These are phyloP conservation scores for Styela clava DNA, from an alignment of 23 tunicate genomes.

Conservation along the genomic window DNA sequence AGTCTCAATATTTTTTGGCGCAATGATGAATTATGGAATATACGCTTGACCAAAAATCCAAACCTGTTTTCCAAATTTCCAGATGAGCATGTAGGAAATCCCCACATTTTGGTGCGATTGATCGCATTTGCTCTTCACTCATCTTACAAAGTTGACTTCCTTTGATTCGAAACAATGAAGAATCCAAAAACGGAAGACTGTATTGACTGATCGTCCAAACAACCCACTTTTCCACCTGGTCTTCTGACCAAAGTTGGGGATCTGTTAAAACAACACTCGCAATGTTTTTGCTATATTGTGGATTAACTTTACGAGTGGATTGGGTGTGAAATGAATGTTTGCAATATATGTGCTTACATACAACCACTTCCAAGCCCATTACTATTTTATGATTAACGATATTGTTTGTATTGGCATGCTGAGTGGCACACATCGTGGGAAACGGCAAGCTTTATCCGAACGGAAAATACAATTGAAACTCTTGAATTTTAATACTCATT, in stretches of 20 bases:
- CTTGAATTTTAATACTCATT: background rate
- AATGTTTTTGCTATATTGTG: background rate
- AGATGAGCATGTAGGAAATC: constrained; percentile 85
- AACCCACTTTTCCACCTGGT: constrained; percentile 79
- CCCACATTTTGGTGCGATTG: constrained; percentile 78
- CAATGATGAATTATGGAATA: too few species aligned
- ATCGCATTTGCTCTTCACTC: constrained; percentile 60
- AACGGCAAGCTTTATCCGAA: background rate
- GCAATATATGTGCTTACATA: background rate
- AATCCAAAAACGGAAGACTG: constrained; percentile 51
- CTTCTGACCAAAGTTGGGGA: constrained; percentile 58
- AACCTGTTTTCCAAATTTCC: constrained; percentile 87
- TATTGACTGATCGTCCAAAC: constrained; percentile 79
- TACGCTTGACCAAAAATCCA: too few species aligned
- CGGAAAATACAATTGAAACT: background rate
- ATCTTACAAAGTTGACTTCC: constrained; percentile 59
- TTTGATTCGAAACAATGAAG: constrained; percentile 31
- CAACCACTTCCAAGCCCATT: background rate
- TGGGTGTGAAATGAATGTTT: background rate
- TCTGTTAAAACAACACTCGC: constrained; percentile 37
- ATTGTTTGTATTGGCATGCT: background rate
- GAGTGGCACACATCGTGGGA: background rate
- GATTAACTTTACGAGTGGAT: constrained; percentile 1
- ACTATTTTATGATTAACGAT: background rate
- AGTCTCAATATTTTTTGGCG: too few species aligned